phyloP scores from a whole-genome alignment of 1,140 invertebrate species.

The Papilio polytes region DNA sequence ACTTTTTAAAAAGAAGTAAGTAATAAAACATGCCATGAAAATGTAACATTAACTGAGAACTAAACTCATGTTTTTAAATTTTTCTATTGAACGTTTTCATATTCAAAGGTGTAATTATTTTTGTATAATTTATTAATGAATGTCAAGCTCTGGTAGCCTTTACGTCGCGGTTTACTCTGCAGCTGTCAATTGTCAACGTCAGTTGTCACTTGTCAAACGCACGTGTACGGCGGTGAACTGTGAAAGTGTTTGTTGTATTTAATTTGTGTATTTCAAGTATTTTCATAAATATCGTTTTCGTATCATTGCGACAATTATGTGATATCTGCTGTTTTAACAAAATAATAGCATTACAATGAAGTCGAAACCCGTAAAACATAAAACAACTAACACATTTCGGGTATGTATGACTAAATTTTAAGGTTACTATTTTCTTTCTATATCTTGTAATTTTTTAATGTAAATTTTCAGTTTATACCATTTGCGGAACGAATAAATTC shows the following conservation, averaged over 20 bases:
- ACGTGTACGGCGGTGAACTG: conserved; percentile 22
- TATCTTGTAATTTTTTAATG: conserved; percentile 43
- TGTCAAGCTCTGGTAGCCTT: not conserved
- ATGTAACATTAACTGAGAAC: not conserved
- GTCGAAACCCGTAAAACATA: conserved; percentile 90
- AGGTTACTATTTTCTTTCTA: conserved; percentile 49
- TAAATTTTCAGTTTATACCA: conserved; percentile 90
- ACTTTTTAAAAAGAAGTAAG: not conserved
- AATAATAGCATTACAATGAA: conserved; percentile 85
- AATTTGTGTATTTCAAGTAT: not conserved
- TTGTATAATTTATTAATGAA: too few relatives aligned
- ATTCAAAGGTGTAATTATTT: not conserved
- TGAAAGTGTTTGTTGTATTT: not conserved
- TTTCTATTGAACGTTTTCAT: too few relatives aligned
- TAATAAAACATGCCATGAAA: not conserved
- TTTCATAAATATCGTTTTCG: not conserved
- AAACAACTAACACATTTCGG: conserved; percentile 92
- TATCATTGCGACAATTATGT: not conserved
- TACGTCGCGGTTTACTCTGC: not conserved
- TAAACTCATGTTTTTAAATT: too few relatives aligned
- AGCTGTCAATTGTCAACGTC: not conserved
- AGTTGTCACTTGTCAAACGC: conserved; percentile 26
- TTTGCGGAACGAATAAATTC: conserved; percentile 93
- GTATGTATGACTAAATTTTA: conserved; percentile 81
- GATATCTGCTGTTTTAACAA: conserved; percentile 38